phyloP scores from a whole-genome alignment of 2,797 vertebrate genomes.

The Helarctos malayanus region DNA sequence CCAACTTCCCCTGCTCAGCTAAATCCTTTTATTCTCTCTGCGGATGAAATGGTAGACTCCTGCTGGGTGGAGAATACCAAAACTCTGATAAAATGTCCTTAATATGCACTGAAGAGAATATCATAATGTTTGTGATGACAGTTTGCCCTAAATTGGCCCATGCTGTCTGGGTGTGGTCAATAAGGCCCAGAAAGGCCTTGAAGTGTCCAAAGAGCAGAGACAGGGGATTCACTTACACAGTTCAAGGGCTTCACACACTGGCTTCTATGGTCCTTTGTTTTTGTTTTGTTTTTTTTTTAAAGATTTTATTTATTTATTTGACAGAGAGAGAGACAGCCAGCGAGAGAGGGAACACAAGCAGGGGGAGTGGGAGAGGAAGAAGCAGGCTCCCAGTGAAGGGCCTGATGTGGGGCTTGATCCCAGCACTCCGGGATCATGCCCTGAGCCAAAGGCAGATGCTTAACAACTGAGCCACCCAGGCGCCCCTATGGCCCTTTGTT shows the following conservation, averaged over 20 bases:
- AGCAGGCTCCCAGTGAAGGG: too few relatives aligned
- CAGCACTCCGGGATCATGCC: too few relatives aligned
- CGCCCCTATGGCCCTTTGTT: not conserved
- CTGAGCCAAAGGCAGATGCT: too few relatives aligned
- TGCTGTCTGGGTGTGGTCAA: not conserved
- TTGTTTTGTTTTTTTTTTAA: too few relatives aligned
- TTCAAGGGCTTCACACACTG: not conserved
- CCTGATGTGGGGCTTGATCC: too few relatives aligned
- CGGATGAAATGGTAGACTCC: not conserved
- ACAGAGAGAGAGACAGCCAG: too few relatives aligned
- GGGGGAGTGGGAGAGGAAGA: too few relatives aligned
- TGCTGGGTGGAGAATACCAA: not conserved
- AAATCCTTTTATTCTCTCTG: not conserved
- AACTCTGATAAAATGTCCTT: not conserved
- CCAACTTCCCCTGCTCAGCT: not conserved
- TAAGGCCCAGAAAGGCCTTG: not conserved
- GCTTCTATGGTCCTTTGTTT: not conserved
- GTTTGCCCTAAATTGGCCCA: not conserved
- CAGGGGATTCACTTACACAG: not conserved
- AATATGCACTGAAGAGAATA: not conserved
- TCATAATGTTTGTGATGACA: not conserved
- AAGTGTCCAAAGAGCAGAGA: not conserved
- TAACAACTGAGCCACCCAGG: too few relatives aligned
- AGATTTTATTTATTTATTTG: too few relatives aligned
- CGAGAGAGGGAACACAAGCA: too few relatives aligned